Base-by-base conservation (phyloP, 2,888 invertebrate genomes). In the Drosophila austrosaltans region DNA sequence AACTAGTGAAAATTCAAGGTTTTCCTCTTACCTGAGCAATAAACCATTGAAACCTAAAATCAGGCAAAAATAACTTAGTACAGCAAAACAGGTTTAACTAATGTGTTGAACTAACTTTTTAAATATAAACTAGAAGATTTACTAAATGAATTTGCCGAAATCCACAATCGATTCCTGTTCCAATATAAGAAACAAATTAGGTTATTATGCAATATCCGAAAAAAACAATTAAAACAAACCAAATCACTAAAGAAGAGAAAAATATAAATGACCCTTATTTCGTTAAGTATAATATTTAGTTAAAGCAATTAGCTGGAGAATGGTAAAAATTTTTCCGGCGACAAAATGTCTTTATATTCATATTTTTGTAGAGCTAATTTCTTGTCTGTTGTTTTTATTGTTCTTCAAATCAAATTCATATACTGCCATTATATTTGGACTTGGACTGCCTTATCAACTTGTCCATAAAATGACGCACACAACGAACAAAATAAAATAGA, bases 361-460 rank as follows among this genome's bases (percentile, higher is more conserved):
- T 61, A 36, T 48, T 69, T 63, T 42, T 57, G 25, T 59, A 71
- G 67, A 70, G 71, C 74, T 75, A 79, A 85, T 85, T 89, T 73
- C 86, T 76, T 79, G 81, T 48, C 48, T 48, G 22, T 10, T 48
- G 16, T 48, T 48, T 48, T 48, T 48, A 48, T 48, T 48, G 48
- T 48, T 48, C 22, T 75, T 72, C 69, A 69, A 85, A 89, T 89
- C 63, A 79, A 82, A 87, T 80, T 87, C 88, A 87, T 82, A 87
- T 77, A 87, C 78, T 56, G 72, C 85, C 57, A 36, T 53, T 53
- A 39, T 48, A 57, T 54, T 28, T 28, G 65, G 69, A 39, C 59
- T 28, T 28, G 65, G 69, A 39, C 57, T 28, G 22, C 53, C 87
- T 87, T 87, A 89, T 89, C 87, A 73, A 67, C 56, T 68, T 16